Evolutionary conservation across 2,888 invertebrate genomes (phyloP), one percentile per base, ranked within the genome.

Genomic region (Tetrapedia diversipes): DNA sequence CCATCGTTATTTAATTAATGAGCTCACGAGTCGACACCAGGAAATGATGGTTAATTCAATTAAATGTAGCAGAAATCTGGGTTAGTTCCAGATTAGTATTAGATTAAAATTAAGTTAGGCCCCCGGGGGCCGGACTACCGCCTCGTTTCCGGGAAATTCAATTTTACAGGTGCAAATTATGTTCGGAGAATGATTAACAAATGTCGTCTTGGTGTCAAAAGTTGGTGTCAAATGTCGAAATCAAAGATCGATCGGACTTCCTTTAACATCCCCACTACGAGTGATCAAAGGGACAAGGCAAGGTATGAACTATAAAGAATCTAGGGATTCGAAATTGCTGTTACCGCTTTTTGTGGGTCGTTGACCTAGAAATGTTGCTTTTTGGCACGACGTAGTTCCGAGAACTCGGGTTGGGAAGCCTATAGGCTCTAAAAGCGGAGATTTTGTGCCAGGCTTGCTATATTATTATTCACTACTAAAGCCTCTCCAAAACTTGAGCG

Each of bases 1-100:
- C 39, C 47, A 27, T 72, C 60, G 41, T 68, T 60, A 68, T 61
- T 29, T 68, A 39, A 68, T 72, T 68, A 68, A 68, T 41, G 24
- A 41, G 32, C 19, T 19, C 45, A 29, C 19, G 24, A 56, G 29
- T 27, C 11, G 37, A 37, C 14, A 22, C 22, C 19, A 16, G 39
- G 22, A 60, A 54, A 54, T 54, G 14, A 53, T 47, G 24, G 41
- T 61, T 61, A 68, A 61, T 72, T 68, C 27, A 11, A 68, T 68
- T 61, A 32, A 8, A 59, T 22, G 57, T 14, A 27, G 22, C 22
- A 45, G 67, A 72, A 65, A 68, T 72, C 45, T 72, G 41, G 68
- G 72, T 68, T 68, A 68, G 60, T 61, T 61, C 53, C 39, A 56
- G 72, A 72, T 72, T 68, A 68, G 68, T 68, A 61, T 72, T 54